phyloP scores from a whole-genome alignment of 2,888 invertebrate species.

The Acleris sparsana region DNA sequence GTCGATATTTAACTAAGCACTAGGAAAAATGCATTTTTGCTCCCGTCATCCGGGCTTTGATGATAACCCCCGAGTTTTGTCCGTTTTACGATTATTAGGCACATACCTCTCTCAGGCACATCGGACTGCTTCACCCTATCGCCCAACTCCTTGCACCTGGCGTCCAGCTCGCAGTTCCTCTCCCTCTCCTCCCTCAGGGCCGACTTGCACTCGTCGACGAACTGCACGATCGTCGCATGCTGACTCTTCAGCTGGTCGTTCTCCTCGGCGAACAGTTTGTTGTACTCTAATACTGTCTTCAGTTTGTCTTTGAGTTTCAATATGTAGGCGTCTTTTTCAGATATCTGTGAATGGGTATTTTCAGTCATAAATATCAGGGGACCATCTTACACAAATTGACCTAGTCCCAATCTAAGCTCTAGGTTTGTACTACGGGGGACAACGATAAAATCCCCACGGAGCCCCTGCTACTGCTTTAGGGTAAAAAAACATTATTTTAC shows the following conservation, averaged over 20 bases:
- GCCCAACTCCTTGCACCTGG: conserved; percentile 60
- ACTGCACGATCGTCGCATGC: conserved; percentile 73
- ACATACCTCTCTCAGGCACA: conserved; percentile 68
- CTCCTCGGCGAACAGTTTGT: conserved; percentile 85
- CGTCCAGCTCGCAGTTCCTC: conserved; percentile 59
- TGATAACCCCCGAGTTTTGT: no score
- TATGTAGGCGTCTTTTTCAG: conserved; percentile 84
- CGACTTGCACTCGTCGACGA: conserved; percentile 79
- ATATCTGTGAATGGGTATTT: conserved; percentile 63
- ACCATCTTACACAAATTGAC: no score
- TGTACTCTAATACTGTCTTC: conserved; percentile 82
- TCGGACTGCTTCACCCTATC: conserved; percentile 71
- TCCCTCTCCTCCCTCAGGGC: conserved; percentile 76
- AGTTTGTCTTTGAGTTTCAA: conserved; percentile 85
- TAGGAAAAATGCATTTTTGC: no score
- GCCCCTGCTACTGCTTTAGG: no score
- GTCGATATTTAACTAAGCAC: no score
- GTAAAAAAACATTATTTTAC: no score
- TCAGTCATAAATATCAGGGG: no score
- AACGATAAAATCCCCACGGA: no score
- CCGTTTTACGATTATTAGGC: no score
- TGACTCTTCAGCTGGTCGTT: conserved; percentile 82
- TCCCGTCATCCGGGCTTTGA: no score
- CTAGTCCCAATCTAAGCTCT: no score
- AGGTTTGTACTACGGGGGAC: no score